A percentile compares a stretch with the other conserved stretches of the same genome.
Conservation (phyloP, 2,797 vertebrate genomes). For the Malurus leucopterus region DNA sequence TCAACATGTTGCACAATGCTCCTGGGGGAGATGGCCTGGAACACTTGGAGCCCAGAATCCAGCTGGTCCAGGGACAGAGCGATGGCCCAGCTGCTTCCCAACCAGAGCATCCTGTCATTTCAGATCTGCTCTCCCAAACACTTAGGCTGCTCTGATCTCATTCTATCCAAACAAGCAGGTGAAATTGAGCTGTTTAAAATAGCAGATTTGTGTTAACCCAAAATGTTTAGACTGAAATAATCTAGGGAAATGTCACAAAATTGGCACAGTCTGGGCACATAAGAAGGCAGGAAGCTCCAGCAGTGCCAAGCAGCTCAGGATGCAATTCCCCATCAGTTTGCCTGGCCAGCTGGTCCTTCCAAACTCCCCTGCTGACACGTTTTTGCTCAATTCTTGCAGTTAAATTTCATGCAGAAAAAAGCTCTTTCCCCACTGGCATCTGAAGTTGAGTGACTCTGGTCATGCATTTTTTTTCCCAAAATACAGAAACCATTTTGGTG, state of each 20-base stretch:
- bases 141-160: not conserved
- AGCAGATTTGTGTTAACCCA: not conserved
- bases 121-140: not conserved
- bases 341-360: not conserved
- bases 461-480: not conserved
- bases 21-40: not conserved
- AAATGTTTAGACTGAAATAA: conserved; percentile 25
- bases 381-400: not conserved
- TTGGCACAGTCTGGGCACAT: conserved; percentile 4
- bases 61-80: not conserved
- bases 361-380: not conserved
- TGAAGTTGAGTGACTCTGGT: not conserved
- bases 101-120: not conserved
- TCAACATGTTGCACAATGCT: not conserved
- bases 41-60: not conserved
- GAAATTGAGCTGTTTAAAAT: conserved; percentile 17
- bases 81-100: not conserved
- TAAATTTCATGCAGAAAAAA: not conserved
- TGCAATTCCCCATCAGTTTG: not conserved
- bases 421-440: not conserved
- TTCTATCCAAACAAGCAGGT: conserved; percentile 1
- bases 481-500: not conserved
- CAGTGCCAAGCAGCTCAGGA: not conserved
- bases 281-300: not conserved
- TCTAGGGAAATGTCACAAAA: not conserved